These are phyloP conservation scores for Bombylius discolor DNA, from an alignment of 2,888 invertebrate species.

Conservation along the genomic window DNA sequence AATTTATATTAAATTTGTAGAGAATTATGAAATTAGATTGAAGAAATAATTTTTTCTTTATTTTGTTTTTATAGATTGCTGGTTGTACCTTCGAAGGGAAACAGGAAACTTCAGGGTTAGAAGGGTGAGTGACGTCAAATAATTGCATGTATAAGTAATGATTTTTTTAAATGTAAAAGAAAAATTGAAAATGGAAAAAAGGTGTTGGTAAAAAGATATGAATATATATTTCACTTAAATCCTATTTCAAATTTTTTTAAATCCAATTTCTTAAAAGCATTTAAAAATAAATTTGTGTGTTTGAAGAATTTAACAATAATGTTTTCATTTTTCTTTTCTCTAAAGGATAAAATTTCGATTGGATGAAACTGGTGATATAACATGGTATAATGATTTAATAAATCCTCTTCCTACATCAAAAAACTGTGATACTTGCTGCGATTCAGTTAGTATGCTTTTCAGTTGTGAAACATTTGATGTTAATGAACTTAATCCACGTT, in stretches of 20 bases:
- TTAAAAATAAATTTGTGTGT: no score
- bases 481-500: conserved; percentile 29
- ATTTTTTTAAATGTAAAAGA: background rate
- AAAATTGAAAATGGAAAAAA: background rate
- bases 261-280: no score
- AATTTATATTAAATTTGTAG: no score
- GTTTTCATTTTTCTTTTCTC: conserved; percentile 15
- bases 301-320: background rate
- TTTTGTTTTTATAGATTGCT: conserved; percentile 20
- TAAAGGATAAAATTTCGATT: conserved; percentile 35
- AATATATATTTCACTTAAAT: no score
- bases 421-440: conserved; percentile 27
- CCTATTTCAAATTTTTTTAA: no score
- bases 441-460: conserved; percentile 44
- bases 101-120: conserved; percentile 27
- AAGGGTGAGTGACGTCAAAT: conserved; percentile 20
- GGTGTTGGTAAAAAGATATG: no score
- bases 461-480: conserved; percentile 56
- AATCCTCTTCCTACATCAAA: conserved; percentile 31
- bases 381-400: conserved; percentile 43
- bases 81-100: conserved; percentile 30
- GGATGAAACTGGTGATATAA: conserved; percentile 50
- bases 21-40: background rate
- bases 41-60: background rate
- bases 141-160: background rate